These are phyloP conservation scores for Geotrupes spiniger DNA, from an alignment of 2,888 invertebrate genomes.

Conservation along the genomic window DNA sequence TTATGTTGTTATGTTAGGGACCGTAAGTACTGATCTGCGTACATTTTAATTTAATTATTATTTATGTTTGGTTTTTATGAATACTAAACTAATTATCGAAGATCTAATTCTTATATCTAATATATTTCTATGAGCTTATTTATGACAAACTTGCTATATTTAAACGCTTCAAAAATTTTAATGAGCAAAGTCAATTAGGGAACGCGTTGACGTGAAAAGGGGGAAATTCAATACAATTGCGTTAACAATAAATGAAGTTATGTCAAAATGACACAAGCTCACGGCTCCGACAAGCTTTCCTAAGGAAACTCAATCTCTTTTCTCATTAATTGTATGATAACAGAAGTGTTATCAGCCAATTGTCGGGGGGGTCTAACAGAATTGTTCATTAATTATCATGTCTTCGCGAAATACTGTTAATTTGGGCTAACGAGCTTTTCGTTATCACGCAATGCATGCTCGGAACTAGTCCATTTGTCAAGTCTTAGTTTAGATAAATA, in stretches of 20 bases:
- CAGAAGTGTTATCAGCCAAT: constrained; percentile 41
- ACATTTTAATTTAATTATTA: no score
- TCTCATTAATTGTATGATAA: constrained; percentile 47
- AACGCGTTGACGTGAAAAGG: constrained; percentile 9
- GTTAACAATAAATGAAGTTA: constrained; percentile 33
- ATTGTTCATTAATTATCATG: constrained; percentile 47
- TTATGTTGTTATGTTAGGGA: no score
- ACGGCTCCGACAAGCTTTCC: constrained; percentile 27
- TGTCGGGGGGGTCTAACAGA: constrained; percentile 40
- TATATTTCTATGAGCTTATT: no score
- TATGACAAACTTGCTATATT: no score
- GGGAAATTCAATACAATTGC: constrained; percentile 17
- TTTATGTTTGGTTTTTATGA: no score
- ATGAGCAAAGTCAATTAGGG: constrained; percentile 15
- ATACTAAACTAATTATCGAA: no score
- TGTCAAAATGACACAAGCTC: constrained; percentile 27
- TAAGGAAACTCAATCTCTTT: constrained; percentile 41
- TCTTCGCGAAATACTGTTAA: constrained; percentile 45
- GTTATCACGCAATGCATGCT: constrained; percentile 41
- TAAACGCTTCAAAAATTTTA: not conserved
- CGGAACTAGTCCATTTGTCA: constrained; percentile 44
- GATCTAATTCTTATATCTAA: no score
- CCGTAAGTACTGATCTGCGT: no score
- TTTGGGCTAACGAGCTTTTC: constrained; percentile 42
- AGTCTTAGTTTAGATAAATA: constrained; percentile 35